Percentiles rank a stretch among this genome's conserved stretches.
These are phyloP conservation scores for Excalfactoria chinensis DNA, from an alignment of 2,113 vertebrate species.

Conservation along the genomic window DNA sequence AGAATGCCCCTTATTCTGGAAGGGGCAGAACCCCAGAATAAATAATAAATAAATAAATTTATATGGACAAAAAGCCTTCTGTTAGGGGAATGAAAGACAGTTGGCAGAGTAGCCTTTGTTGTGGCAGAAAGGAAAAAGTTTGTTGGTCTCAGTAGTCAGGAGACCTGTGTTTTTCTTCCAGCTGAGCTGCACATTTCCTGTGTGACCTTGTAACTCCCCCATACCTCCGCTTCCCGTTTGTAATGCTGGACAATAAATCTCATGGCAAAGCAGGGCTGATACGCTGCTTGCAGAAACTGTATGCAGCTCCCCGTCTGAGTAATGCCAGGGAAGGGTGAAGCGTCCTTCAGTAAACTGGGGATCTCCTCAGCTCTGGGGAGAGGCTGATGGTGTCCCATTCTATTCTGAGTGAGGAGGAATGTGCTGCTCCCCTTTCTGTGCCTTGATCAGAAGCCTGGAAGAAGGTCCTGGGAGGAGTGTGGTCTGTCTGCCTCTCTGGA, in stretches of 20 bases:
- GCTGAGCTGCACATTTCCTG: conserved; percentile 3
- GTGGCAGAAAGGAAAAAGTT: conserved; percentile 8
- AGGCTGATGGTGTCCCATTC: not conserved
- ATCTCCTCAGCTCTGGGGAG: not conserved
- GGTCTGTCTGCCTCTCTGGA: not conserved
- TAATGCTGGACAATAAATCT: conserved; percentile 9
- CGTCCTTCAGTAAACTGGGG: not conserved
- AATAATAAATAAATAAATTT: not conserved
- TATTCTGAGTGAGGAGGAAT: fast-evolving
- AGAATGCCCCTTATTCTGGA: too few species aligned
- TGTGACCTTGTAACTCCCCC: conserved; percentile 31
- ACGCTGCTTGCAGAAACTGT: not conserved
- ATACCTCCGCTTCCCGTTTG: conserved; percentile 30
- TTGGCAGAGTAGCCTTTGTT: not conserved
- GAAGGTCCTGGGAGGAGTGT: not conserved
- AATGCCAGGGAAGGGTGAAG: not conserved
- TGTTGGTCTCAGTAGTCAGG: conserved; percentile 7
- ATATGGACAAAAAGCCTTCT: not conserved
- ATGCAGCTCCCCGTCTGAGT: not conserved
- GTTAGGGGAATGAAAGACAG: not conserved
- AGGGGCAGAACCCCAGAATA: not conserved
- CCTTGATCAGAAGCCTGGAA: not conserved
- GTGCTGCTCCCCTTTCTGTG: not conserved
- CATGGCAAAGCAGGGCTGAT: not conserved
- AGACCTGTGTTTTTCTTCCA: conserved; percentile 43